Evolutionary conservation across 1,140 invertebrate species (phyloP).

Genomic region (Steinernema khuongi): DNA sequence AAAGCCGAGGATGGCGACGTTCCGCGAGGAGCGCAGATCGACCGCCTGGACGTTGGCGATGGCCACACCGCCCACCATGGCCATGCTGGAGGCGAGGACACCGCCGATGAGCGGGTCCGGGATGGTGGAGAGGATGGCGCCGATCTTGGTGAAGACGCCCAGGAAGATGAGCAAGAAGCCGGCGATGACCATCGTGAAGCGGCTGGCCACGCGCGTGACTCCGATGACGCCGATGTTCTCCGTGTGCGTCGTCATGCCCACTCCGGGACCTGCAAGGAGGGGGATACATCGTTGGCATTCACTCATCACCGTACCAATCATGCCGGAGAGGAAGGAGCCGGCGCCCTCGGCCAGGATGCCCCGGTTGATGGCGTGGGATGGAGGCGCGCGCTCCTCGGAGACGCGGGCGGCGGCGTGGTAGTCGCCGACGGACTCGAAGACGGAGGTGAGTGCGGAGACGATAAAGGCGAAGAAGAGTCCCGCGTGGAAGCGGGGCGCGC

Average conservation of each 20-base stretch:
- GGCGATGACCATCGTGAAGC: conserved; percentile 50
- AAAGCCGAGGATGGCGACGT: conserved; percentile 60
- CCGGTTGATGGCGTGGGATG: conserved; percentile 60
- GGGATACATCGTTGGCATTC: no score
- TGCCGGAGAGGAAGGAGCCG: conserved; percentile 49
- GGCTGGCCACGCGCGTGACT: conserved; percentile 49
- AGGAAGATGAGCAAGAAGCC: conserved; percentile 51
- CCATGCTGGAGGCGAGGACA: conserved; percentile 58
- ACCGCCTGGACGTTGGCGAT: conserved; percentile 56
- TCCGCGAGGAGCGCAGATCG: conserved; percentile 59
- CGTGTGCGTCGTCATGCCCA: conserved; percentile 48
- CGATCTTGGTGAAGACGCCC: conserved; percentile 42
- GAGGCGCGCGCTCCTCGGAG: conserved; percentile 56
- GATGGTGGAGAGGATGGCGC: conserved; percentile 56
- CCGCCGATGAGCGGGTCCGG: conserved; percentile 57
- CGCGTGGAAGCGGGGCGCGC: conserved; percentile 56
- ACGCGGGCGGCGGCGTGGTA: conserved; percentile 60
- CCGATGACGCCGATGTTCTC: conserved; percentile 58
- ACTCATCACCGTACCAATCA: conserved; percentile 48
- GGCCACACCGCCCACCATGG: conserved; percentile 60
- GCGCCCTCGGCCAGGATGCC: conserved; percentile 54
- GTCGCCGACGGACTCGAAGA: conserved; percentile 62
- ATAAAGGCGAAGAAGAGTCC: conserved; percentile 59
- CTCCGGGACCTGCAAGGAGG: no score
- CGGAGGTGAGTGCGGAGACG: conserved; percentile 59